Base-by-base conservation (phyloP, 1,140 invertebrate species). In the Neoseiulus cucumeris region DNA sequence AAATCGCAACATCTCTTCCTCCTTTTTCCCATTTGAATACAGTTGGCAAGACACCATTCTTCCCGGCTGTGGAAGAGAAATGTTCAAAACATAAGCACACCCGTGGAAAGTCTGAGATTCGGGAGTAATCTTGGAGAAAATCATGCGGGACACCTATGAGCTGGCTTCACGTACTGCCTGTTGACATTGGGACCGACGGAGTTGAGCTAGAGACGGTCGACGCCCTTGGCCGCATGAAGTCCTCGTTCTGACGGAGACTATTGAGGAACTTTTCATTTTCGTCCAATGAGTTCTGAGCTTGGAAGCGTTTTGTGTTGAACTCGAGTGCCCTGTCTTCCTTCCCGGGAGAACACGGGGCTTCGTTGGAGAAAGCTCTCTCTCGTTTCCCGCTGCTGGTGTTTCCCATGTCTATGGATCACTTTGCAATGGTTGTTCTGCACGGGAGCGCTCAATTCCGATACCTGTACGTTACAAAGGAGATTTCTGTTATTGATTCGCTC, bases 1-100 rank as follows among this genome's bases (percentile, higher is more conserved):
- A 88, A 29, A 98, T 88, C 69, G 81, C 89, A 0, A 97, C 93
- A 75, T 85, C 83, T 76, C 92, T 93, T n/a, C 91, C 91, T 47
- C 90, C 91, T 42, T 90, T 88, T 78, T 91, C 87, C 88, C 89
- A 91, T 75, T 93, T 92, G 73, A 97, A 91, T n/a, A 96, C 91
- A 33, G 91, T 95, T 2, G 92, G 92, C 68, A 94, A 78, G 20
- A 87, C 85, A 76, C 85, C 84, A 65, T 78, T 75, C 68, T 69
- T 71, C 69, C 73, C 70, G 71, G 76, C 69, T 72, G 82, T 79
- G 41, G 65, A 64, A 18, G 22, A 67, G 59, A 64, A 68, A 9
- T 39, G 33, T 6, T 39, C 4, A 6, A 39, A 39, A 9, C 33
- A 39, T 39, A 4, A 9, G 33, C 33, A 39, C n/a, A n/a, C n/a